phyloP scores from a whole-genome alignment of 1,140 invertebrate genomes.

The Whitmania pigra region DNA sequence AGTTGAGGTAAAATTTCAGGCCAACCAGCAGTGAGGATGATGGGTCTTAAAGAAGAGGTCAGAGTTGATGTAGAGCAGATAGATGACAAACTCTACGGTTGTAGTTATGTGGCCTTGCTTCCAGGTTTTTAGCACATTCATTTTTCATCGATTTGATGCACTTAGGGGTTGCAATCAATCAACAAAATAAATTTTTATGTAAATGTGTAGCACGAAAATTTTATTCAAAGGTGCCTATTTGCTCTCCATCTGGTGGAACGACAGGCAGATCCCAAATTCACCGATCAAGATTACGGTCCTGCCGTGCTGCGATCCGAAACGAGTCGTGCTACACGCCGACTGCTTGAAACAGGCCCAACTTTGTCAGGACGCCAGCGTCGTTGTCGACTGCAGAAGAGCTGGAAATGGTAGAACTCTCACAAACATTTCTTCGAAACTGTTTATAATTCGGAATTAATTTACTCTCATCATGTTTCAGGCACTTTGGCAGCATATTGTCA shows the following conservation, averaged over 20 bases:
- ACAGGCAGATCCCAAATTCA: conserved; percentile 73
- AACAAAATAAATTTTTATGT: too few relatives aligned
- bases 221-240: conserved; percentile 48
- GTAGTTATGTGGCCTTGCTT: conserved; percentile 70
- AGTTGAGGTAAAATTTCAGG: conserved; percentile 42
- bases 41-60: conserved; percentile 55
- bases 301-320: conserved; percentile 57
- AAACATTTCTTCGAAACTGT: too few relatives aligned
- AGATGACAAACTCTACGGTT: conserved; percentile 65
- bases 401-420: conserved; percentile 49
- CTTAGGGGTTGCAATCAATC: too few relatives aligned
- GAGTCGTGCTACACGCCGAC: conserved; percentile 80
- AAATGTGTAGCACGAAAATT: too few relatives aligned
- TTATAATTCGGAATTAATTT: background rate
- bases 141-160: too few relatives aligned
- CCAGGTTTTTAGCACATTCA: conserved; percentile 46
- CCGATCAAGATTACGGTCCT: conserved; percentile 77
- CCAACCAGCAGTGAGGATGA: conserved; percentile 57
- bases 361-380: conserved; percentile 79
- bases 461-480: conserved; percentile 44
- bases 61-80: conserved; percentile 44
- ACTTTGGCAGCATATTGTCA: conserved; percentile 93
- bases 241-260: conserved; percentile 83
- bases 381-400: conserved; percentile 83
- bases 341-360: conserved; percentile 73